Conservation (phyloP, 2,888 invertebrate species). For the Lasioglossum vierecki region DNA sequence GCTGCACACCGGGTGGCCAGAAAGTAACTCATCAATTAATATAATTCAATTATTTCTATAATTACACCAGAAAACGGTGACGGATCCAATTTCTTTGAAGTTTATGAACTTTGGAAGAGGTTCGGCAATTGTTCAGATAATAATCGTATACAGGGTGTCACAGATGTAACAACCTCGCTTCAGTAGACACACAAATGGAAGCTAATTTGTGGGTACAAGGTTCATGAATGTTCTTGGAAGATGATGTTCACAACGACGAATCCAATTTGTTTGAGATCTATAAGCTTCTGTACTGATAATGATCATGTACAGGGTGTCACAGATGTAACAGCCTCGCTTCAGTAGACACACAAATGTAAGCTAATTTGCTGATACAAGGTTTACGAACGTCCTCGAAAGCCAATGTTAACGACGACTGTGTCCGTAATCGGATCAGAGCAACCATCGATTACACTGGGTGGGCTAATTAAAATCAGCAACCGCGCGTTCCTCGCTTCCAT, state of each 20-base stretch:
- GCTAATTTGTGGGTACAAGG: not conserved
- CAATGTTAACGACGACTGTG: not conserved
- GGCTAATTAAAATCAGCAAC: not conserved
- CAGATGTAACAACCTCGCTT: not conserved
- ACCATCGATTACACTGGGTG: not conserved
- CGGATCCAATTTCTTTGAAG: not conserved
- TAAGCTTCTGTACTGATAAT: no score
- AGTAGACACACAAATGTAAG: no score
- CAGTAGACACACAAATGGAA: no score
- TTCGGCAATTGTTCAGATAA: no score
- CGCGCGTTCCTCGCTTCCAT: not conserved
- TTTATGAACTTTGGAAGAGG: not conserved
- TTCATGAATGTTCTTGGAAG: not conserved
- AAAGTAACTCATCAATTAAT: not conserved
- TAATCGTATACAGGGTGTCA: not conserved
- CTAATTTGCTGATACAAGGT: not conserved
- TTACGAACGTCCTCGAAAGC: not conserved
- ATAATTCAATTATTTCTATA: not conserved
- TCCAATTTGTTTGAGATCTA: not conserved
- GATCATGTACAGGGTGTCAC: not conserved
- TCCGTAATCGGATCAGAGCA: not conserved
- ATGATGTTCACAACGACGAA: not conserved
- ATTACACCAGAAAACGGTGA: not conserved
- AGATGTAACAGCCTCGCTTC: rapidly evolving
- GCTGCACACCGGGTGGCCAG: not conserved